Evolutionary conservation across 2,888 invertebrate species (phyloP).

Genomic region (Lithophane socia): DNA sequence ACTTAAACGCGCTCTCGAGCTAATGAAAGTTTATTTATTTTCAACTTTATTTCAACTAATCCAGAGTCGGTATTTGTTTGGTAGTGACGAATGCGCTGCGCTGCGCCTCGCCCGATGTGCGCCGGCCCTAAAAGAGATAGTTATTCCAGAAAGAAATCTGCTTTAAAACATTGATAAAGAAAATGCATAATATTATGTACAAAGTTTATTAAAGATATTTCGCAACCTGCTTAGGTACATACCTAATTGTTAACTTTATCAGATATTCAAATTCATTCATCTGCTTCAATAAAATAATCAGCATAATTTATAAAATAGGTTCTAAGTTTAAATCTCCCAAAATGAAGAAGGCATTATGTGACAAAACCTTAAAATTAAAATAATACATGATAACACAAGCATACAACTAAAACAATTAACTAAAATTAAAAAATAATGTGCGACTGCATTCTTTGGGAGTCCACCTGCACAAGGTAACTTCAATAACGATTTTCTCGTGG

Average conservation of each 20-base stretch:
- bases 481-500: too few species aligned
- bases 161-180: background rate
- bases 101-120: too few species aligned
- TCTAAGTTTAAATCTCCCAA: background rate
- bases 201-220: constrained; percentile 40
- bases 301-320: constrained; percentile 16
- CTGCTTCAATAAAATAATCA: background rate
- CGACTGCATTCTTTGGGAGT: background rate
- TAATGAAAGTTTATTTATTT: too few species aligned
- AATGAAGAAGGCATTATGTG: constrained; percentile 1
- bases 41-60: too few species aligned
- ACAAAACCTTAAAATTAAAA: constrained; percentile 24
- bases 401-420: constrained; percentile 23
- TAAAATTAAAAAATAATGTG: background rate
- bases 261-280: constrained; percentile 12
- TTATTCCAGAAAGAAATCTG: background rate
- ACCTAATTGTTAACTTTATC: constrained; percentile 19
- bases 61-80: too few species aligned
- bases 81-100: too few species aligned
- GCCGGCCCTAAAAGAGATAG: background rate
- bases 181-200: background rate
- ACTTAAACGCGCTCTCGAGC: too few species aligned
- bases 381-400: constrained; percentile 43
- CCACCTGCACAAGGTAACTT: too few species aligned
- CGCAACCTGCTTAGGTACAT: constrained; percentile 22